phyloP scores from a whole-genome alignment of 2,888 invertebrate genomes.

The Drosophila fulvimacula region DNA sequence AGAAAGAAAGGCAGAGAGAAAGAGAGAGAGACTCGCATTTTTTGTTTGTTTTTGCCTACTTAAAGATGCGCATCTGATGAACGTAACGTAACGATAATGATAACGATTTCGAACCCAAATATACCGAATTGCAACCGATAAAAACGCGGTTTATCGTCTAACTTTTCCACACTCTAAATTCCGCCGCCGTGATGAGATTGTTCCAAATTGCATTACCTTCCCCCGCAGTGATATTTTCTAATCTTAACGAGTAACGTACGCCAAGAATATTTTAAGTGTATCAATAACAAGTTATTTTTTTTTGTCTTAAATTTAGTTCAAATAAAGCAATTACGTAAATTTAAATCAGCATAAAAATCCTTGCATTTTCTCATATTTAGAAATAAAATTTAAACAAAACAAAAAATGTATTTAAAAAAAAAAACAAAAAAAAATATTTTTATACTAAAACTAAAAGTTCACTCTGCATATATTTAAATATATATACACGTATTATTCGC shows the following conservation, averaged over 20 bases:
- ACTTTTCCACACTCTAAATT: conserved; percentile 60
- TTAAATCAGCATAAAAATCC: conserved; percentile 60
- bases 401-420: conserved; percentile 43
- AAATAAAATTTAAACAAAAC: conserved; percentile 41
- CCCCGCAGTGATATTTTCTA: conserved; percentile 54
- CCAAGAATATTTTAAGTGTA: conserved; percentile 69
- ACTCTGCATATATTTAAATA: conserved; percentile 54
- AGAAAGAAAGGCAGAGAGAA: conserved; percentile 40
- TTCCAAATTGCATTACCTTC: conserved; percentile 65
- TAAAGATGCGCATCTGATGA: conserved; percentile 67
- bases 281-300: conserved; percentile 46
- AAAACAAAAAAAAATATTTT: conserved; percentile 28
- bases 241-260: conserved; percentile 67
- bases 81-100: conserved; percentile 63
- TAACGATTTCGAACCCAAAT: conserved; percentile 40
- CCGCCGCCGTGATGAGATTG: conserved; percentile 72
- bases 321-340: conserved; percentile 64
- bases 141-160: conserved; percentile 52
- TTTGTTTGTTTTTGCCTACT: conserved; percentile 75
- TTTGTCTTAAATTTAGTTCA: conserved; percentile 42
- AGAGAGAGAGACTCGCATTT: conserved; percentile 74
- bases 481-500: conserved; percentile 69
- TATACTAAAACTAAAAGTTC: conserved; percentile 49
- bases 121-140: conserved; percentile 51
- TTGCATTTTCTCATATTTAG: conserved; percentile 76